Percentiles rank a stretch among this genome's conserved stretches.
phyloP scores from a whole-genome alignment of 2,888 invertebrate species.

The Drosophila formosana region DNA sequence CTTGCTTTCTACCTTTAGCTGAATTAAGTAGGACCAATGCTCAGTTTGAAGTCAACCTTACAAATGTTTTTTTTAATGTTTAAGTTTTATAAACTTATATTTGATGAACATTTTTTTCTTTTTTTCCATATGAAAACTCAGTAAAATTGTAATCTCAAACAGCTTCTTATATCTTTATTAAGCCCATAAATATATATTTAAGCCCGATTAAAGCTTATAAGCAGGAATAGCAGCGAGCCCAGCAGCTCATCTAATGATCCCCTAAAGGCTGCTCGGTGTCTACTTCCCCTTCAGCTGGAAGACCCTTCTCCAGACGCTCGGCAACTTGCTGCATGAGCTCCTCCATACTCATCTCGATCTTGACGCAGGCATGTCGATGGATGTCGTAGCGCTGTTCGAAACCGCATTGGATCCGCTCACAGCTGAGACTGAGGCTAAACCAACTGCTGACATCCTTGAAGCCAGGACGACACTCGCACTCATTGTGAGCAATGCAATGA shows the following conservation, averaged over 20 bases:
- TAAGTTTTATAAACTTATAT: no score
- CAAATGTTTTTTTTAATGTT: no score
- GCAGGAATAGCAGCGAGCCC: background rate
- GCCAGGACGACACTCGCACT: conserved; percentile 85
- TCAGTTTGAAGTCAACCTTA: no score
- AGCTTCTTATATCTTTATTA: conserved; percentile 23
- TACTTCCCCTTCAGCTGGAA: conserved; percentile 13
- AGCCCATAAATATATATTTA: conserved; percentile 5
- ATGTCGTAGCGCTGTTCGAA: conserved; percentile 78
- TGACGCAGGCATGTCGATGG: conserved; percentile 64
- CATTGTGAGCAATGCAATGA: conserved; percentile 79
- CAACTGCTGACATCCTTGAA: conserved; percentile 72
- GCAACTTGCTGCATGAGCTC: conserved; percentile 81
- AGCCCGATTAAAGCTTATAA: background rate
- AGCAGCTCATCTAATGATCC: background rate
- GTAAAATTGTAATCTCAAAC: no score
- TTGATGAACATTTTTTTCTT: no score
- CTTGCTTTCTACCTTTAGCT: no score
- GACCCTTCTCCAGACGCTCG: conserved; percentile 70
- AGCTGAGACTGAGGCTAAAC: conserved; percentile 66
- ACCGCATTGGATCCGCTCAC: conserved; percentile 78
- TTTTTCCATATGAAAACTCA: no score
- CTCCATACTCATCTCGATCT: conserved; percentile 81
- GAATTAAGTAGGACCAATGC: no score
- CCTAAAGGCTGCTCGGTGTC: conserved; percentile 6